phyloP scores from a whole-genome alignment of 2,888 invertebrate species.

The Parnassius smintheus region DNA sequence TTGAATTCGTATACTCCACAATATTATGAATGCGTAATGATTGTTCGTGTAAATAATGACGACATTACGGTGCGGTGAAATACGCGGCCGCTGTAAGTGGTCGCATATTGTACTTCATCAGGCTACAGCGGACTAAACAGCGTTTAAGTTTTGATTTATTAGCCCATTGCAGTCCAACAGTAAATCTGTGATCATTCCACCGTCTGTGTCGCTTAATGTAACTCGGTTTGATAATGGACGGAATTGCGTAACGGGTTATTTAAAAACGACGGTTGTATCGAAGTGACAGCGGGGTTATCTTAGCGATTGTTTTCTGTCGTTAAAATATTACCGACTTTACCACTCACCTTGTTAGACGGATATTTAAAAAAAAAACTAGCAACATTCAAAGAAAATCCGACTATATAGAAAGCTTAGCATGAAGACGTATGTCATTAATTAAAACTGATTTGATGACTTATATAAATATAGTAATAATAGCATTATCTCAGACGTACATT shows the following conservation, averaged over 20 bases:
- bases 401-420: neutral
- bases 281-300: slow-evolving; percentile 9
- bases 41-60: slow-evolving; percentile 19
- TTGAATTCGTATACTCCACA: neutral
- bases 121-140: slow-evolving; percentile 54
- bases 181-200: slow-evolving; percentile 43
- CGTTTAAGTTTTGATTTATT: slow-evolving; percentile 74
- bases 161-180: slow-evolving; percentile 51
- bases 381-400: slow-evolving; percentile 14
- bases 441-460: no score
- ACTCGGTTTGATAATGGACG: slow-evolving; percentile 27
- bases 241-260: slow-evolving; percentile 19
- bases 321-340: slow-evolving; percentile 10
- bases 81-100: slow-evolving; percentile 45
- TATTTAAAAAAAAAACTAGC: neutral
- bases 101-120: slow-evolving; percentile 50
- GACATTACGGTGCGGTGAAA: slow-evolving; percentile 43
- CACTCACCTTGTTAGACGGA: neutral
- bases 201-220: slow-evolving; percentile 29
- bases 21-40: neutral
- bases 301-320: slow-evolving; percentile 14
- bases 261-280: slow-evolving; percentile 21
- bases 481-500: no score
- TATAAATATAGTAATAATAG: no score
- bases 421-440: neutral